Conservation (phyloP, 2,888 invertebrate species). For the Neocrepidodera transversa region DNA sequence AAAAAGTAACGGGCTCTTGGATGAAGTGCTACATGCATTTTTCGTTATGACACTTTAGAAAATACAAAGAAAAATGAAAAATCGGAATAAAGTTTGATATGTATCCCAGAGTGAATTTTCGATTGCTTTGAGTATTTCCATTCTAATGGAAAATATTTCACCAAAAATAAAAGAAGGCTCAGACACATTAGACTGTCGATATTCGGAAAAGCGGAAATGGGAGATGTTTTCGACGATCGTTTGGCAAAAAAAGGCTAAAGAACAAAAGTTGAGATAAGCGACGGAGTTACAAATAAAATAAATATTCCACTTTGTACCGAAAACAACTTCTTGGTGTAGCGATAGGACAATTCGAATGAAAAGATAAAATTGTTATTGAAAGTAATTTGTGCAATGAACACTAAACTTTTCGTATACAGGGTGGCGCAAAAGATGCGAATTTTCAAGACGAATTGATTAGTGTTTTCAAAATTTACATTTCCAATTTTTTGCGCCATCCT, state of each 20-base stretch:
- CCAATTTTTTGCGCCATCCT: too few relatives aligned
- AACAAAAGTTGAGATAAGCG: slow-evolving; percentile 1
- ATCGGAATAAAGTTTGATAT: slow-evolving; percentile 15
- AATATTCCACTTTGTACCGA: too few relatives aligned
- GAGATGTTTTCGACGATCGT: slow-evolving; percentile 13
- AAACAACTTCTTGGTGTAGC: too few relatives aligned
- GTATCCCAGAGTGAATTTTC: slow-evolving; percentile 21
- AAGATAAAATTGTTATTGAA: too few relatives aligned
- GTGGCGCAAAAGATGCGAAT: too few relatives aligned
- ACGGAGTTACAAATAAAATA: slow-evolving; percentile 6
- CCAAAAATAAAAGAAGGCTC: slow-evolving; percentile 6
- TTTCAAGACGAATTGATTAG: too few relatives aligned
- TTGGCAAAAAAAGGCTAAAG: background rate
- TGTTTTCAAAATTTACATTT: too few relatives aligned
- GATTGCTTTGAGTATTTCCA: slow-evolving; percentile 25
- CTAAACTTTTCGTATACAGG: too few relatives aligned
- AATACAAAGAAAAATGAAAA: slow-evolving; percentile 8
- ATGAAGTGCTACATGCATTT: slow-evolving; percentile 13
- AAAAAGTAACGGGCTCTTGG: too few relatives aligned
- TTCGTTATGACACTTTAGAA: slow-evolving; percentile 23
- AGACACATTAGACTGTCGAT: slow-evolving; percentile 11
- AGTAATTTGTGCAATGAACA: too few relatives aligned
- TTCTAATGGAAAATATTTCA: slow-evolving; percentile 26
- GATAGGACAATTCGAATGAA: too few relatives aligned
- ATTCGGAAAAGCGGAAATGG: slow-evolving; percentile 13